Conservation (phyloP, 64 coral and sea anemone genomes). For the Catalaphyllia jardinei region DNA sequence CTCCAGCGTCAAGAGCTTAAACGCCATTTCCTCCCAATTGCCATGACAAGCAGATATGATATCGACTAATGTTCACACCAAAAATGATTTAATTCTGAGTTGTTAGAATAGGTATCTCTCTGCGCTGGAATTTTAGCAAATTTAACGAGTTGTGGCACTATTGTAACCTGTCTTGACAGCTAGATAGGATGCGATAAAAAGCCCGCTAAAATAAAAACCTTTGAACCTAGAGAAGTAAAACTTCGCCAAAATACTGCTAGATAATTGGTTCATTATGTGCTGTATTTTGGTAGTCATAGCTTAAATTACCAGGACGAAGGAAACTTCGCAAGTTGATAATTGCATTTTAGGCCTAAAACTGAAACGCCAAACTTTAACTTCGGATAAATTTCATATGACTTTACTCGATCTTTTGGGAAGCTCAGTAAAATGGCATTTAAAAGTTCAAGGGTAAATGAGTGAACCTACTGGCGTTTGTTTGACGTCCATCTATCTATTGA, state of each 20-base stretch:
- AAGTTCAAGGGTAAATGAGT: not conserved
- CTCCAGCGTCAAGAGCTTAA: not conserved
- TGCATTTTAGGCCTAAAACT: slow-evolving; percentile 2
- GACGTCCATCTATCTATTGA: too few relatives aligned
- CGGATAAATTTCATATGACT: not conserved
- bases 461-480: too few relatives aligned
- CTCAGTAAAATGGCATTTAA: not conserved
- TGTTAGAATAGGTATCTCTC: not conserved
- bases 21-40: not conserved
- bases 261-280: not conserved
- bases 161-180: not conserved
- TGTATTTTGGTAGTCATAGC: not conserved
- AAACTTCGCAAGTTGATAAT: not conserved
- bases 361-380: not conserved
- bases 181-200: not conserved
- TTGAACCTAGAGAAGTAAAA: not conserved
- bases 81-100: slow-evolving; percentile 3
- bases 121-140: not conserved
- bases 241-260: not conserved
- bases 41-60: not conserved
- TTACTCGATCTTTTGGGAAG: too few relatives aligned
- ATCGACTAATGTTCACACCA: not conserved
- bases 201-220: not conserved
- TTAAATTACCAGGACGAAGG: not conserved
- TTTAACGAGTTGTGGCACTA: too few relatives aligned